phyloP scores from a whole-genome alignment of 1,140 invertebrate species.

The Saccostrea cuccullata region DNA sequence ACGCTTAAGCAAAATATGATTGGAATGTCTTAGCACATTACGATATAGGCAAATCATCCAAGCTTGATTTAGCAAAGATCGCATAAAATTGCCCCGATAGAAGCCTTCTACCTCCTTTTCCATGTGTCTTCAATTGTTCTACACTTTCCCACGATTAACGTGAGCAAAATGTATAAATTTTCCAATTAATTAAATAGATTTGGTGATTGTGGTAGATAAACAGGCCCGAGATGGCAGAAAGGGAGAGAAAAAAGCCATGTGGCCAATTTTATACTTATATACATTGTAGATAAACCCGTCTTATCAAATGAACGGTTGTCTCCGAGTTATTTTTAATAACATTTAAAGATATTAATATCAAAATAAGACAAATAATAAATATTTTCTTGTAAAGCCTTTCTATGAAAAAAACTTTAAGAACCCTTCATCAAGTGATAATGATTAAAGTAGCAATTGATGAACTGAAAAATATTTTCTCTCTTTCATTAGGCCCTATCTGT shows the following conservation, averaged over 20 bases:
- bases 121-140: slow-evolving; percentile 33
- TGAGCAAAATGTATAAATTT: slow-evolving; percentile 31
- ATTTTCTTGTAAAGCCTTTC: too few relatives aligned
- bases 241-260: neutral
- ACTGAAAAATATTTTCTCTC: too few relatives aligned
- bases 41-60: slow-evolving; percentile 30
- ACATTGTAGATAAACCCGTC: slow-evolving; percentile 6
- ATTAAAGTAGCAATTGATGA: too few relatives aligned
- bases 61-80: slow-evolving; percentile 20
- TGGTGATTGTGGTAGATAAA: slow-evolving; percentile 35
- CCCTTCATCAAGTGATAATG: too few relatives aligned
- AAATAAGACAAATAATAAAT: too few relatives aligned
- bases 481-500: too few relatives aligned
- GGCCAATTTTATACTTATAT: neutral
- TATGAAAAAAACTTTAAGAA: too few relatives aligned
- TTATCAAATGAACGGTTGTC: neutral
- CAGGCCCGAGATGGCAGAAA: neutral
- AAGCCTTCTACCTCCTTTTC: neutral
- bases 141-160: slow-evolving; percentile 34
- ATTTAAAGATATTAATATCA: neutral
- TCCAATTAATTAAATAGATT: slow-evolving; percentile 37
- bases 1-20: slow-evolving; percentile 33
- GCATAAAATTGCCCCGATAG: slow-evolving; percentile 4
- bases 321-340: neutral
- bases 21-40: slow-evolving; percentile 24